These are phyloP conservation scores for Octodonta nipae DNA, from an alignment of 2,888 invertebrate species.

Conservation along the genomic window DNA sequence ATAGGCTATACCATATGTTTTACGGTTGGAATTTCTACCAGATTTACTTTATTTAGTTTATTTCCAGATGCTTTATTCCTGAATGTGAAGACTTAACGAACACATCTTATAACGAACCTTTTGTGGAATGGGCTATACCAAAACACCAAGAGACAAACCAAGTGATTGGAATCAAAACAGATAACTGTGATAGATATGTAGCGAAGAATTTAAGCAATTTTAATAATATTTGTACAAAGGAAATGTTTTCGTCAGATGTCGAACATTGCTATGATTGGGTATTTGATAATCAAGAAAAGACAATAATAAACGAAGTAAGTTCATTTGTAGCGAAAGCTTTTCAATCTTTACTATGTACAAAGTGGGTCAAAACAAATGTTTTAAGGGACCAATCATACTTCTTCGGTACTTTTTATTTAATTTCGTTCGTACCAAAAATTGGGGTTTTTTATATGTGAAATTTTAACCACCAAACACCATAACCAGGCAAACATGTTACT, in stretches of 20 bases:
- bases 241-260: conserved; percentile 30
- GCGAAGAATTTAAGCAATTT: not conserved
- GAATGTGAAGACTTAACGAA: conserved; percentile 38
- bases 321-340: no score
- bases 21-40: no score
- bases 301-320: conserved; percentile 45
- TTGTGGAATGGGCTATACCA: conserved; percentile 41
- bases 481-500: no score
- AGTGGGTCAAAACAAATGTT: no score
- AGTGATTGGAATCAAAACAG: conserved; percentile 25
- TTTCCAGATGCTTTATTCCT: conserved; percentile 41
- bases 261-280: conserved; percentile 40
- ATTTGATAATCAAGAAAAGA: conserved; percentile 38
- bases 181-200: conserved; percentile 28
- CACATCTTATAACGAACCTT: conserved; percentile 32
- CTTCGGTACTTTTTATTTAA: no score
- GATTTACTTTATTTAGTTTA: no score
- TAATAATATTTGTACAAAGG: conserved; percentile 26
- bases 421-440: no score
- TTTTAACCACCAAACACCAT: no score
- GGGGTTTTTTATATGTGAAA: no score
- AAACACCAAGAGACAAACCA: conserved; percentile 16
- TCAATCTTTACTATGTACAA: no score
- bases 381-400: no score
- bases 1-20: no score